A percentile compares a stretch with the other conserved stretches of the same genome.
phyloP scores from a whole-genome alignment of 2,113 vertebrate species.

The Chrysemys picta region DNA sequence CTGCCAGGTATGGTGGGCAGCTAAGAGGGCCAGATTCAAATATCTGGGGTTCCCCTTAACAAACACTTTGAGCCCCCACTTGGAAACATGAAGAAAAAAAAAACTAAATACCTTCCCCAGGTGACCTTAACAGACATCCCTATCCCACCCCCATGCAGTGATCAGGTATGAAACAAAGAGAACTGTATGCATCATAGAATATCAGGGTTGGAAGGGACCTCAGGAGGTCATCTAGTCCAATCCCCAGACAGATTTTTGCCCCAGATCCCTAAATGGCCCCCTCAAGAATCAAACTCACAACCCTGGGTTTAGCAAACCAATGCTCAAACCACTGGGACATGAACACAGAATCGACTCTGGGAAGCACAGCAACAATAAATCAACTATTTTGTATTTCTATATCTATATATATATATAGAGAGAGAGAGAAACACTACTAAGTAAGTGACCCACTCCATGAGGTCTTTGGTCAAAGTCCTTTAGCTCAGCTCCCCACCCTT shows the following conservation, averaged over 20 bases:
- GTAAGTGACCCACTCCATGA: neutral
- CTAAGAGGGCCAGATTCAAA: neutral
- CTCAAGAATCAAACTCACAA: no score
- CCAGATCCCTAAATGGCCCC: no score
- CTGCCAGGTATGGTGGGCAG: neutral
- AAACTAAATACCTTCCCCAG: neutral
- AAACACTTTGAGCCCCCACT: neutral
- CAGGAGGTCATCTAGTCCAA: no score
- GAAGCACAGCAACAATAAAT: neutral
- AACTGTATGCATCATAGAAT: neutral
- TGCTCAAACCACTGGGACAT: neutral
- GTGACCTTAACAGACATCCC: neutral
- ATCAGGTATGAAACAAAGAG: neutral
- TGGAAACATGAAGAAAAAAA: neutral
- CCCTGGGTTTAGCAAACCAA: no score
- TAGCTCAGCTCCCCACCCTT: neutral
- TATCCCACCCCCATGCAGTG: neutral
- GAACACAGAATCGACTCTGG: neutral
- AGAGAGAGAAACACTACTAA: no score
- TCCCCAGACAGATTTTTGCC: no score
- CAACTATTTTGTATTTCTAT: no score
- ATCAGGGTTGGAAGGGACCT: no score
- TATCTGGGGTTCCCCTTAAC: neutral
- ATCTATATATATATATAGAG: no score
- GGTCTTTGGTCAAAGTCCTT: neutral